Evolutionary conservation across 2,888 invertebrate genomes (phyloP).

Genomic region (Epicampocera succincta): DNA sequence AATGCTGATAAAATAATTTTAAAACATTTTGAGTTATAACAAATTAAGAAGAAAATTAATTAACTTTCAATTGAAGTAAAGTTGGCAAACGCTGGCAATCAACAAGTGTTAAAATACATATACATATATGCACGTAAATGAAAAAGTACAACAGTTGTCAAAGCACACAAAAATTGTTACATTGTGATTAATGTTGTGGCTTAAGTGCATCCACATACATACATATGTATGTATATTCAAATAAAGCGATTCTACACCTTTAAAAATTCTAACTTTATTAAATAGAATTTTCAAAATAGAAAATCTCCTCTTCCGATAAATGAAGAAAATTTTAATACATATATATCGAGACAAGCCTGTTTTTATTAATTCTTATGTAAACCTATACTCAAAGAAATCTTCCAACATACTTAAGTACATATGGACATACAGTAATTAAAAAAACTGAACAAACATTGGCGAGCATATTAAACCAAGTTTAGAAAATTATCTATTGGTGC

Average conservation of each 20-base stretch:
- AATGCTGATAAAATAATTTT: conserved; percentile 17
- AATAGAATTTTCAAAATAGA: too few relatives aligned
- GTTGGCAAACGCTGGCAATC: conserved; percentile 29
- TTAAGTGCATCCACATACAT: background rate
- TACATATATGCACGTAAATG: background rate
- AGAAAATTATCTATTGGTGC: conserved; percentile 2
- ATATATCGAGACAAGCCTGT: conserved; percentile 34
- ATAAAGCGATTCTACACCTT: too few relatives aligned
- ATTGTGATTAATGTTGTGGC: conserved; percentile 29
- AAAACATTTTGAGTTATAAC: background rate
- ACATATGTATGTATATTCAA: too few relatives aligned
- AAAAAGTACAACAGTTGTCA: conserved; percentile 40
- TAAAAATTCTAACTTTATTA: too few relatives aligned
- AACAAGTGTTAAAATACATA: conserved; percentile 54
- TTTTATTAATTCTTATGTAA: conserved; percentile 11
- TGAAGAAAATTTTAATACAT: background rate
- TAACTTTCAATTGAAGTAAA: background rate
- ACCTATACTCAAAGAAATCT: conserved; percentile 28
- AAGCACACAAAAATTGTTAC: conserved; percentile 32
- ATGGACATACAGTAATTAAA: too few relatives aligned
- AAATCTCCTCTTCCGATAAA: too few relatives aligned
- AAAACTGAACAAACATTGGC: conserved; percentile 5
- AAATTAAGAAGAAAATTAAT: background rate
- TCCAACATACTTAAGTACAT: background rate
- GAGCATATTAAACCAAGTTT: conserved; percentile 15